phyloP scores from a whole-genome alignment of 1,140 invertebrate species.

The Hestina assimilis region DNA sequence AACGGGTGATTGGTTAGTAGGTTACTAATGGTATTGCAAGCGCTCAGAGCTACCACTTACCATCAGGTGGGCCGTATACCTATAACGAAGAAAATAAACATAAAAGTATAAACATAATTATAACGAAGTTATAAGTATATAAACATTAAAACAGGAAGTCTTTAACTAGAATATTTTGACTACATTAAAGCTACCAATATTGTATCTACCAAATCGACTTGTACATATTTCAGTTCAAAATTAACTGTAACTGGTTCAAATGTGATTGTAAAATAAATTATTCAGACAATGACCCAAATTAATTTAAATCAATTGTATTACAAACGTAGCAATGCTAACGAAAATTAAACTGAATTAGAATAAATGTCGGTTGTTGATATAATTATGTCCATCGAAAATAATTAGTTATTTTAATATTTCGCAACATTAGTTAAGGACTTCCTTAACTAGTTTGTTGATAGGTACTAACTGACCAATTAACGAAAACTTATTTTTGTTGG shows the following conservation, averaged over 20 bases:
- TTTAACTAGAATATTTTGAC: too few species aligned
- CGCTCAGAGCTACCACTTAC: too few species aligned
- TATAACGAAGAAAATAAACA: neutral
- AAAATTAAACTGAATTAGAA: constrained; percentile 5
- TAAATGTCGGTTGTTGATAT: neutral
- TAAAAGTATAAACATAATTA: neutral
- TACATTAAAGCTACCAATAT: too few species aligned
- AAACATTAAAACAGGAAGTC: too few species aligned
- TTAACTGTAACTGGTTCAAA: constrained; percentile 22
- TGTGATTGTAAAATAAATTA: constrained; percentile 33
- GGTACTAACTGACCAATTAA: neutral
- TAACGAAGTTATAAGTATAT: too few species aligned
- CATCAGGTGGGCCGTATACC: too few species aligned
- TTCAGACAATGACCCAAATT: constrained; percentile 26
- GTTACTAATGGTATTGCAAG: too few species aligned
- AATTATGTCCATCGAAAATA: constrained; percentile 2
- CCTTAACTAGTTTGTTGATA: neutral
- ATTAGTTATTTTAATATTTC: neutral
- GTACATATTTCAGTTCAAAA: constrained; percentile 7
- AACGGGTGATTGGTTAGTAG: too few species aligned
- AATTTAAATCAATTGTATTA: constrained; percentile 11
- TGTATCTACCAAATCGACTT: neutral
- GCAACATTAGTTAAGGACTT: neutral
- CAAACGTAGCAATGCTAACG: constrained; percentile 31
- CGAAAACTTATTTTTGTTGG: too few species aligned